phyloP scores from a whole-genome alignment of 2,797 vertebrate genomes.

The Carapus acus region DNA sequence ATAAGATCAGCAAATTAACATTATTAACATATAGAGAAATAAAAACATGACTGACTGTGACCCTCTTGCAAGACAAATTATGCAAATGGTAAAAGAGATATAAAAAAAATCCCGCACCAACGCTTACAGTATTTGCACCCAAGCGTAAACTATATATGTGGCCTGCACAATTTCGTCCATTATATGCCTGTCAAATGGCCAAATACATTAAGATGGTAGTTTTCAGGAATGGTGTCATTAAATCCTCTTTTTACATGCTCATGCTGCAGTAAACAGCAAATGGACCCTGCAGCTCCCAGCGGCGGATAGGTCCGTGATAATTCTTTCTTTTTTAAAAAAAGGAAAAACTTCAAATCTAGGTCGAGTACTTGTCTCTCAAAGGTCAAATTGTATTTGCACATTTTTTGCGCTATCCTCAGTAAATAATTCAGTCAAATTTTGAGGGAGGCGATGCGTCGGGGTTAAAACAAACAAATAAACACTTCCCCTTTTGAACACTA shows the following conservation, averaged over 20 bases:
- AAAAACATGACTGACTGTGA: neutral
- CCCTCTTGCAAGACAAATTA: constrained; percentile 10
- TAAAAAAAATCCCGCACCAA: neutral
- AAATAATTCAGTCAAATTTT: too few relatives aligned
- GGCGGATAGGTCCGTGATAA: constrained; percentile 11
- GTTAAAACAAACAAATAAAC: too few relatives aligned
- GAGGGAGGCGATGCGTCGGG: too few relatives aligned
- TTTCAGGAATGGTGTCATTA: constrained; percentile 4
- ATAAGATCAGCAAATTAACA: constrained; percentile 37
- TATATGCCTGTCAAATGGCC: constrained; percentile 4
- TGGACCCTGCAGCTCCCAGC: constrained; percentile 15
- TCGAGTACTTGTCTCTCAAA: too few relatives aligned
- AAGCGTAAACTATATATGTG: constrained; percentile 21
- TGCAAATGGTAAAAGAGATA: constrained; percentile 13
- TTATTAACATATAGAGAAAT: constrained; percentile 35
- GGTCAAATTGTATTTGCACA: neutral
- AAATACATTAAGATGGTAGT: constrained; percentile 8
- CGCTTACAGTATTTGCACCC: constrained; percentile 1
- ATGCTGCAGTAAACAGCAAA: constrained; percentile 3
- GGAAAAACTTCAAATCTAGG: too few relatives aligned
- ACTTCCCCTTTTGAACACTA: constrained; percentile 33
- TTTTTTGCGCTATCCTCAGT: neutral
- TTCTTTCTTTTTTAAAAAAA: constrained; percentile 2
- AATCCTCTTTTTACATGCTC: constrained; percentile 2
- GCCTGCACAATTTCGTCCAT: constrained; percentile 28